These are phyloP conservation scores for Lapara coniferarum DNA, from an alignment of 2,888 invertebrate genomes.

Conservation along the genomic window DNA sequence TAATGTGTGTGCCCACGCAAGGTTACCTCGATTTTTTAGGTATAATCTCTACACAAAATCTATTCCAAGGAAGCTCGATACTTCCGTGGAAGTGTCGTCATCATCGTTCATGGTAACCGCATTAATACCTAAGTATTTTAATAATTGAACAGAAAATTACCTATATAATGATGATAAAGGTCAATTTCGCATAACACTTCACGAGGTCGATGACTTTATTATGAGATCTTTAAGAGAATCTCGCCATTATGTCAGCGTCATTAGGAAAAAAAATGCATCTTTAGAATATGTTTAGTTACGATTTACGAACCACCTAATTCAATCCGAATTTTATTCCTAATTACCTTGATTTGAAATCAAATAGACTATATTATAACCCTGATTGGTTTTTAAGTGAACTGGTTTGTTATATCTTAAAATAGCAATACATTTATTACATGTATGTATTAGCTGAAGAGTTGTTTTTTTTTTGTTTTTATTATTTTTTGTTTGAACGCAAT, in stretches of 20 bases:
- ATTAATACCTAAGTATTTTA: no score
- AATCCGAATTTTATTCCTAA: neutral
- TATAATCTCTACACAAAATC: slow-evolving; percentile 39
- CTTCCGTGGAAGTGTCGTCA: slow-evolving; percentile 37
- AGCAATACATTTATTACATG: no score
- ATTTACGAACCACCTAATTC: neutral
- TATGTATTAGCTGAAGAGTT: no score
- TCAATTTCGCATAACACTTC: neutral
- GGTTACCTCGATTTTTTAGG: slow-evolving; percentile 37
- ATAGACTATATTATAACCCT: no score
- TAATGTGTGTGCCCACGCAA: slow-evolving; percentile 46
- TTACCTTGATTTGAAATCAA: neutral
- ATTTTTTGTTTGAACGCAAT: no score
- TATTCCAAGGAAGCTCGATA: slow-evolving; percentile 44
- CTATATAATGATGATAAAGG: neutral
- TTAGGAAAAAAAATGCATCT: slow-evolving; percentile 5
- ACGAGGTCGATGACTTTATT: slow-evolving; percentile 14
- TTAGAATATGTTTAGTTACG: neutral
- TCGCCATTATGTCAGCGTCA: neutral
- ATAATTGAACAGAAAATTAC: neutral
- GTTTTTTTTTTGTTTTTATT: no score
- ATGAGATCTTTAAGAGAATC: slow-evolving; percentile 7
- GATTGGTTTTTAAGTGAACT: no score
- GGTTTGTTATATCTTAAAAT: no score
- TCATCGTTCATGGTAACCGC: neutral